Evolutionary conservation across 2,113 vertebrate species (phyloP).

Genomic region (Ciconia boyciana): DNA sequence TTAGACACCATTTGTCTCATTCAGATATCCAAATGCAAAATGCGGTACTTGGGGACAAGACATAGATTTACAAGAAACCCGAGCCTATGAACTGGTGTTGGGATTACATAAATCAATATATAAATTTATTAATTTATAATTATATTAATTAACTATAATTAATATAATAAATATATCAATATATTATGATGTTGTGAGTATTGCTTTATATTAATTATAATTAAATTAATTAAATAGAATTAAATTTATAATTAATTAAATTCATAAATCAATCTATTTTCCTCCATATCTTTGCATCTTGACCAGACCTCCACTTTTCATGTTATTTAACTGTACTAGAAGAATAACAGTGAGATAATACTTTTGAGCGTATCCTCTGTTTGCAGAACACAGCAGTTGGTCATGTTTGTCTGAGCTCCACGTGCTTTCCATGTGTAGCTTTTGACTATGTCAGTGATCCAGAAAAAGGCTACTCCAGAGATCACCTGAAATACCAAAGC

Average conservation of each 20-base stretch:
- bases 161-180: too few species aligned
- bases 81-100: neutral
- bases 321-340: neutral
- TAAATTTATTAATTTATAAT: too few species aligned
- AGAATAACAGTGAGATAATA: neutral
- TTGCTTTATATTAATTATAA: too few species aligned
- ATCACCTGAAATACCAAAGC: neutral
- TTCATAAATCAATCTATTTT: neutral
- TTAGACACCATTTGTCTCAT: fast-evolving
- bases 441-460: neutral
- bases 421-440: fast-evolving
- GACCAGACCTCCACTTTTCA: neutral
- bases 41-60: fast-evolving
- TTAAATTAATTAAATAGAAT: too few species aligned
- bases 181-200: too few species aligned
- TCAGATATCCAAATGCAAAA: neutral
- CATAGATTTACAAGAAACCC: neutral
- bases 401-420: neutral
- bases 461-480: neutral
- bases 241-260: too few species aligned
- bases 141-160: too few species aligned
- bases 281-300: fast-evolving
- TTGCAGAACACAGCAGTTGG: neutral
- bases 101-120: neutral
- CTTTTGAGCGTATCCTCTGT: neutral